Percentiles rank a stretch among this genome's conserved stretches.
Conservation (phyloP, 2,113 vertebrate genomes). For the Turdus rufiventris region DNA sequence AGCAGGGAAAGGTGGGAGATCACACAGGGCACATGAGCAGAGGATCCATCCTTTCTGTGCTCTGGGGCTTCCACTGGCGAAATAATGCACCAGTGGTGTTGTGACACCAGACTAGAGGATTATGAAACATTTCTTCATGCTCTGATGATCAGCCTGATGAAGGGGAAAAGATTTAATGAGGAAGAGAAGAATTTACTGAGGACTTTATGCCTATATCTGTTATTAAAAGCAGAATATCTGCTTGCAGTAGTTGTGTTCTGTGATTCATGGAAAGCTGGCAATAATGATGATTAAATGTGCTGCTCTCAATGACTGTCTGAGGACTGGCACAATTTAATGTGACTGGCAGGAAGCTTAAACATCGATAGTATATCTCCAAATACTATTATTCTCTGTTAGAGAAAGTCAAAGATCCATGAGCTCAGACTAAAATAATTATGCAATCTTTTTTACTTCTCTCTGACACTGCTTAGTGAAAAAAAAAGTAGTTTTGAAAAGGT, state of each 20-base stretch:
- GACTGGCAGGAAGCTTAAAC: not conserved
- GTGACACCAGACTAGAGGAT: slow-evolving; percentile 18
- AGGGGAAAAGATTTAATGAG: slow-evolving; percentile 13
- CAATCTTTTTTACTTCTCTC: not conserved
- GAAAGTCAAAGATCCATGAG: not conserved
- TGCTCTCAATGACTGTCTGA: not conserved
- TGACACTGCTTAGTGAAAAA: not conserved
- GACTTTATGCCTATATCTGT: not conserved
- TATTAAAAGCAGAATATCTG: not conserved
- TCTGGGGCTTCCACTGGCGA: not conserved
- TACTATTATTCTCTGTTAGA: not conserved
- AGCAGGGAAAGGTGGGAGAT: not conserved
- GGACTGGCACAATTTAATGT: not conserved
- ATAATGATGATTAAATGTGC: not conserved
- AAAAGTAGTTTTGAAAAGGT: not conserved
- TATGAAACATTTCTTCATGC: slow-evolving; percentile 23
- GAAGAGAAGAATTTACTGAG: not conserved
- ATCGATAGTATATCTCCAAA: not conserved
- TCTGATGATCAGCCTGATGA: slow-evolving; percentile 2
- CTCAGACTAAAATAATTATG: not conserved
- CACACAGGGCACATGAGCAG: not conserved
- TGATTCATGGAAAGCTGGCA: not conserved
- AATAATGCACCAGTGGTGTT: not conserved
- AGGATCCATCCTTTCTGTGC: not conserved
- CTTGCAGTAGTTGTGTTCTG: not conserved